Evolutionary conservation across 1,140 invertebrate species (phyloP), one percentile per base, ranked within the genome.

Genomic region (Scaptomyza graminum): DNA sequence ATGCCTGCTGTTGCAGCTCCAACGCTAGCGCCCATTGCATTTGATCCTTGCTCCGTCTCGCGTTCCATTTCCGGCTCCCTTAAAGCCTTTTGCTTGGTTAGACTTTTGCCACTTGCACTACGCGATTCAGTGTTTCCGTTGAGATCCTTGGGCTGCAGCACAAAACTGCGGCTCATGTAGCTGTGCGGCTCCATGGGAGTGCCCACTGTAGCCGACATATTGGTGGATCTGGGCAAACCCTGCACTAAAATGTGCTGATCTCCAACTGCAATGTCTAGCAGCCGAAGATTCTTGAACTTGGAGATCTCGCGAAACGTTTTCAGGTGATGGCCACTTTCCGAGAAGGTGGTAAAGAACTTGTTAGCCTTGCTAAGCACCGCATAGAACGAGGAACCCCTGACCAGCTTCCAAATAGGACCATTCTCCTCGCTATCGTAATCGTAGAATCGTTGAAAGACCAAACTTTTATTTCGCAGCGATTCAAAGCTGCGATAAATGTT

Each of bases 221-320:
- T 75, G 1, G 90, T 81, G 2, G 88, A 79, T 25, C 87, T 57
- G 41, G 90, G 90, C 5, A 91, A 74, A 5, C 90, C 90, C 61
- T 91, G 90, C n/a, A 91, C 90, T 13, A 91, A 61, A 5, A 91
- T 78, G 31, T 91, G 90, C 16, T 89, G 83, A 56, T 91, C 90
- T 1, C 90, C 90, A 1, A 91, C 90, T 6, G 90, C 89, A 4
- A 91, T 90, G 47, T 91, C 90, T 13, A 91, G 62, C 12, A 91
- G 46, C 0, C 90, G 77, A 5, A 91, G 67, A 61, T 91, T 90
- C 54, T 90, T 91, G 46, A 91, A 91, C 71, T 91, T 91, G 8
- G 90, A 91, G 25, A 91, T 91, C 61, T 91, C 90, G n/a, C 90
- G 84, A 59, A 91, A 91, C n/a, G 90, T 91, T 59, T 91, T 91